A percentile compares a stretch with the other conserved stretches of the same genome.
These are phyloP conservation scores for Tinamus major DNA, from an alignment of 2,797 vertebrate genomes.

Conservation along the genomic window DNA sequence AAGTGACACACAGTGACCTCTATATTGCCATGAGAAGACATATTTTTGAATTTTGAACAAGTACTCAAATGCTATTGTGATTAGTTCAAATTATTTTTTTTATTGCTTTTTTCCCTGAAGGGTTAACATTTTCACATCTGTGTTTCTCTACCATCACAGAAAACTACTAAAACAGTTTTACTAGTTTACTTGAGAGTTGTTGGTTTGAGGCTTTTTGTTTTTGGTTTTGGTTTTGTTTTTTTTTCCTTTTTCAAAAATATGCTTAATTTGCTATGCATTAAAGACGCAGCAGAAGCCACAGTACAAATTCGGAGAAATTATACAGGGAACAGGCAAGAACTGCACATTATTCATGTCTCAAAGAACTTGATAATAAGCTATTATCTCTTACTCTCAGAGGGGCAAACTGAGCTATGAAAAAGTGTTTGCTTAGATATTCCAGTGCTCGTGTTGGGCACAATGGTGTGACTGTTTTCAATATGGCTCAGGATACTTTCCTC, in stretches of 20 bases:
- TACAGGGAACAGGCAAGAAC: conserved; percentile 11
- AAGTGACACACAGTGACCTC: conserved; percentile 13
- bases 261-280: conserved; percentile 35
- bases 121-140: background rate
- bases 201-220: background rate
- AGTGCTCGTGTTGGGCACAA: background rate
- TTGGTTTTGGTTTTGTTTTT: background rate
- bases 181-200: background rate
- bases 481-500: conserved; percentile 28
- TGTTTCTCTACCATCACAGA: background rate
- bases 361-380: conserved; percentile 47
- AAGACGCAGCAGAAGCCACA: conserved; percentile 41
- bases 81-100: conserved; percentile 21
- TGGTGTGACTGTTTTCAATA: conserved; percentile 28
- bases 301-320: conserved; percentile 49
- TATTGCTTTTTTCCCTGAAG: background rate
- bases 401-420: conserved; percentile 5
- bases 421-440: conserved; percentile 12
- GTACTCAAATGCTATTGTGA: background rate
- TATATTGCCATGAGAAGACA: background rate
- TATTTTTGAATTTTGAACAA: conserved; percentile 5
- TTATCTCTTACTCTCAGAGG: conserved; percentile 22
- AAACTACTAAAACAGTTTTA: conserved; percentile 35
- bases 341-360: conserved; percentile 8
- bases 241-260: conserved; percentile 8